A percentile compares a stretch with the other conserved stretches of the same genome.
Conservation (phyloP, 2,888 invertebrate species). For the Dasysyrphus tricinctus region DNA sequence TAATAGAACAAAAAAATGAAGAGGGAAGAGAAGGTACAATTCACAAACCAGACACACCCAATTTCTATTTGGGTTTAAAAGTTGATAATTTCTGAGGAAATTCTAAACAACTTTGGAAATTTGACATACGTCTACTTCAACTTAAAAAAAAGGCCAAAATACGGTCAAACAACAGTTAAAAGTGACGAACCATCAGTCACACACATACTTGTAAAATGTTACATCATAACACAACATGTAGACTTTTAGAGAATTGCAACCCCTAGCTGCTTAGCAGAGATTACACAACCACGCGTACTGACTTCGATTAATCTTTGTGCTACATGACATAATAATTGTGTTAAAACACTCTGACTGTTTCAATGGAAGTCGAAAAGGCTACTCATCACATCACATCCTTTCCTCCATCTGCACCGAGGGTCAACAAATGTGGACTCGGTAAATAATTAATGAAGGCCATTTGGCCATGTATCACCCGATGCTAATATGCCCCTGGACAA, state of each 20-base stretch:
- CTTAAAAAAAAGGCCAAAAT: neutral
- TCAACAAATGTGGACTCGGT: conserved; percentile 54
- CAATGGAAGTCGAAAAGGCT: neutral
- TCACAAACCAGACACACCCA: neutral
- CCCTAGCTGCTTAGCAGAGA: conserved; percentile 7
- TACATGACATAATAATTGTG: conserved; percentile 40
- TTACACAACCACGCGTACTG: conserved; percentile 40
- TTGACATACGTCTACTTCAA: conserved; percentile 21
- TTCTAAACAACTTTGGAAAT: neutral
- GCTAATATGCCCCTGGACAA: neutral
- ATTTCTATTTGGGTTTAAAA: neutral
- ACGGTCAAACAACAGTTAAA: neutral
- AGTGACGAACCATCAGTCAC: conserved; percentile 22
- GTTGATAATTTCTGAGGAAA: neutral
- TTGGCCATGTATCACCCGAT: neutral
- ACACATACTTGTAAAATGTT: neutral
- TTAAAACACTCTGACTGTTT: neutral
- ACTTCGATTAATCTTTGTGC: conserved; percentile 50
- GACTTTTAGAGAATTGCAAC: conserved; percentile 15
- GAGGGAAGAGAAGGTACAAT: neutral
- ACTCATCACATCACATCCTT: conserved; percentile 6
- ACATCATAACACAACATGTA: neutral
- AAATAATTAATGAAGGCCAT: conserved; percentile 38
- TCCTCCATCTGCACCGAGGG: conserved; percentile 35
- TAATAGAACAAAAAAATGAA: neutral